Evolutionary conservation across 1,140 invertebrate genomes (phyloP), one percentile per base, ranked within the genome.

Genomic region (Akabosia matsudoensis): DNA sequence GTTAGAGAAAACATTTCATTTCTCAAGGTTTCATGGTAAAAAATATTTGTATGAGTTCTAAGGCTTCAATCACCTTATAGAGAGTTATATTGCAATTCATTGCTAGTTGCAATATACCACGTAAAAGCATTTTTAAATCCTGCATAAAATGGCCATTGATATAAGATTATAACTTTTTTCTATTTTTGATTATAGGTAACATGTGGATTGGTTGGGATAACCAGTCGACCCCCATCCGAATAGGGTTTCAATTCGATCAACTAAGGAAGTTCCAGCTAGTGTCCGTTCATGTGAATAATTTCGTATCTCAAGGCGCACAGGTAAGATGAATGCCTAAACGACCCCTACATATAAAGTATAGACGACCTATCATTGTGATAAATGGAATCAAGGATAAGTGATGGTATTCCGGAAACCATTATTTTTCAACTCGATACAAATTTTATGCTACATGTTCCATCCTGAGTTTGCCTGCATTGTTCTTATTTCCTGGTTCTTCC

Each of bases 271-370:
- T 81, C 64, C 67, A 79, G 67, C 61, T 74, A 67, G 75, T 81
- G 37, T 78, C 75, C 76, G 75, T 81, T 67, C 79, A 81, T 73
- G 80, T 81, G 76, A 81, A 81, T 78, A 81, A 81, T 81, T 79
- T 79, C 24, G 78, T 81, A 33, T 78, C 78, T 73, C 78, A 81
- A 77, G 80, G 80, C 33, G 80, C 78, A 10, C 78, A 81, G 80
- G 80, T 81, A 75, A 79, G 67, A 33, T 22, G 30, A 72, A 45
- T 45, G 10, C 30, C 16, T 28, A 37, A 37, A 2, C 28, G 22
- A 10, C 3, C 2, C 7, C 33, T 31, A 70, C 33, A 22, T 10
- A 28, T n/a, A 10, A 24, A 16, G 4, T 61, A 61, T n/a, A 24
- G 7, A 51, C 24, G 13, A n/a, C 24, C 54, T 24, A 14, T 14